Percentiles rank a stretch among this genome's conserved stretches.
These are phyloP conservation scores for Acromyrmex charruanus DNA, from an alignment of 1,140 invertebrate genomes.

Conservation along the genomic window DNA sequence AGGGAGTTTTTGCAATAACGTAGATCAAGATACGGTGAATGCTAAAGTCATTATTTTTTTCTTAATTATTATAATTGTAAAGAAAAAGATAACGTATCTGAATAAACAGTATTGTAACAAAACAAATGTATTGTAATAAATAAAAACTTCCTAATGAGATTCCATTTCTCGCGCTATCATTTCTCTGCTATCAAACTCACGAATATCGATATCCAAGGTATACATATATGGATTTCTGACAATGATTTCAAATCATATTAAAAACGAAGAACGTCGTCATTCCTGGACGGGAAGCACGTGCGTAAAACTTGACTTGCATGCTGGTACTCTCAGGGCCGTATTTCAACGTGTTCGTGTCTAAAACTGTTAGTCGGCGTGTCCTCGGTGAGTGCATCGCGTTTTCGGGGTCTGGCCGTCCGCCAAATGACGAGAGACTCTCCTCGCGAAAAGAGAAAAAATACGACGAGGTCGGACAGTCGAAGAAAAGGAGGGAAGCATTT, in stretches of 20 bases:
- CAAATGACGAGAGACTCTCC: constrained; percentile 49
- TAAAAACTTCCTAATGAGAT: neutral
- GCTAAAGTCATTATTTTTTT: too few relatives aligned
- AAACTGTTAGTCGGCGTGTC: constrained; percentile 76
- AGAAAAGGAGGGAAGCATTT: constrained; percentile 2
- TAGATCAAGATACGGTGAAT: too few relatives aligned
- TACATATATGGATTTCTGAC: constrained; percentile 3
- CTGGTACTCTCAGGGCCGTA: constrained; percentile 32
- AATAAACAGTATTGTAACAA: too few relatives aligned
- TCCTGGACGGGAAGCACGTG: constrained; percentile 49
- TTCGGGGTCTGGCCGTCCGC: constrained; percentile 74
- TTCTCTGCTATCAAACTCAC: neutral
- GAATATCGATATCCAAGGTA: neutral
- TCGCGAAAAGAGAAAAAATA: constrained; percentile 45
- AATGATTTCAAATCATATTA: constrained; percentile 12
- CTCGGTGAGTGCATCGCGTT: constrained; percentile 76
- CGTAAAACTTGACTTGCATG: constrained; percentile 33
- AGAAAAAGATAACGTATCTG: too few relatives aligned
- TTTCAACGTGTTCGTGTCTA: constrained; percentile 70
- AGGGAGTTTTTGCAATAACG: too few relatives aligned
- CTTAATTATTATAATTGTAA: too few relatives aligned
- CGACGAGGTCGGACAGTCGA: constrained; percentile 16
- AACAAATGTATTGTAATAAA: too few relatives aligned
- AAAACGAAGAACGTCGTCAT: constrained; percentile 11
- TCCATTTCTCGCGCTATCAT: neutral